These are phyloP conservation scores for Acleris literana DNA, from an alignment of 2,888 invertebrate genomes.

Conservation along the genomic window DNA sequence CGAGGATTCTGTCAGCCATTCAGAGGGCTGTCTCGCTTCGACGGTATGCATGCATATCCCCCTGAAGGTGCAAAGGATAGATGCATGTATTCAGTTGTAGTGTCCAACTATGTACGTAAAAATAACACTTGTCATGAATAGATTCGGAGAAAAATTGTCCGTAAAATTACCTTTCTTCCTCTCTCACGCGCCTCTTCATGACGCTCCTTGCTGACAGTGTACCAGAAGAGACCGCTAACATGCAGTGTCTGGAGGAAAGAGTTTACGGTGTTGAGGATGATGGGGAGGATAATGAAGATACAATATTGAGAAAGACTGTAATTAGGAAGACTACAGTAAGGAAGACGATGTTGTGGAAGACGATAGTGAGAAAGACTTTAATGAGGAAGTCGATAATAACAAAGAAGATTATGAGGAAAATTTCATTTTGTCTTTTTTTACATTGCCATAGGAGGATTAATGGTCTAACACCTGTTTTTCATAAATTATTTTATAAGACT, in stretches of 20 bases:
- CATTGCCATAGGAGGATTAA: no score
- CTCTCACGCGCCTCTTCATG: no score
- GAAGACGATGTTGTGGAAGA: conserved; percentile 55
- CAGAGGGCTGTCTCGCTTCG: conserved; percentile 85
- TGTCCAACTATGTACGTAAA: conserved; percentile 96
- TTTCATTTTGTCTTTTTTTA: no score
- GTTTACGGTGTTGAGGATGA: conserved; percentile 70
- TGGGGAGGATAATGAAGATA: no score
- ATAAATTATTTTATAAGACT: no score
- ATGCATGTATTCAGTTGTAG: conserved; percentile 95
- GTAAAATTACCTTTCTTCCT: conserved; percentile 91
- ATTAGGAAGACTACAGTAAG: conserved; percentile 54
- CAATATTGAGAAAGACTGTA: conserved; percentile 41
- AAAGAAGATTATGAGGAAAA: conserved; percentile 35
- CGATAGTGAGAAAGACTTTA: conserved; percentile 47
- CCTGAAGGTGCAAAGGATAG: conserved; percentile 87
- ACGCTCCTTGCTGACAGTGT: conserved; percentile 81
- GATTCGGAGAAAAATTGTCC: conserved; percentile 91
- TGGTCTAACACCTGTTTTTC: no score
- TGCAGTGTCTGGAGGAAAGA: conserved; percentile 76
- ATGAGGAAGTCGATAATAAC: conserved; percentile 60
- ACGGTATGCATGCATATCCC: conserved; percentile 81
- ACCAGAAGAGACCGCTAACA: conserved; percentile 75
- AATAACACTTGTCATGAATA: conserved; percentile 91
- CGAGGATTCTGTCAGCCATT: conserved; percentile 92